A percentile compares a stretch with the other conserved stretches of the same genome.
phyloP scores from a whole-genome alignment of 2,888 invertebrate genomes.

The Zaprionus obscuricornis region DNA sequence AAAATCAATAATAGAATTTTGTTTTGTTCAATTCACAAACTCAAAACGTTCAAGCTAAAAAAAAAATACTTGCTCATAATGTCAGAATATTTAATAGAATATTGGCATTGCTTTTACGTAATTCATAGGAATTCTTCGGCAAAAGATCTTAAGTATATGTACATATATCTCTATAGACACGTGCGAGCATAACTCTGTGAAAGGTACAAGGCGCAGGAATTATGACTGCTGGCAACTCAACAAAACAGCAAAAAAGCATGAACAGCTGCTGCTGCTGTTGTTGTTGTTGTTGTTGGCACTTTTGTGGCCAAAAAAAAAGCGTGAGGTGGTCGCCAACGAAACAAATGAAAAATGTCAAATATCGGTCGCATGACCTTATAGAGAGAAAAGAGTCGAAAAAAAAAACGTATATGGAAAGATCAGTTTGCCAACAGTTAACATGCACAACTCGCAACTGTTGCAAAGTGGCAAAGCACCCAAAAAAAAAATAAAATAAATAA shows the following conservation, averaged over 20 bases:
- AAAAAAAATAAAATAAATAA: too few relatives aligned
- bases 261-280: constrained; percentile 36
- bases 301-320: constrained; percentile 5
- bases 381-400: constrained; percentile 41
- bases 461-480: constrained; percentile 45
- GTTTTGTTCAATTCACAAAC: too few relatives aligned
- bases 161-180: too few relatives aligned
- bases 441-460: constrained; percentile 12
- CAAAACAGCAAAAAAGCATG: too few relatives aligned
- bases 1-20: too few relatives aligned
- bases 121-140: too few relatives aligned
- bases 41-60: too few relatives aligned
- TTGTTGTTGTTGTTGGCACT: background rate
- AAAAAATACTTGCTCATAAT: too few relatives aligned
- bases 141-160: too few relatives aligned
- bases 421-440: constrained; percentile 44
- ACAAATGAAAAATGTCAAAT: constrained; percentile 57
- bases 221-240: constrained; percentile 47
- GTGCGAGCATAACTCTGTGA: too few relatives aligned
- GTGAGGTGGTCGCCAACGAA: constrained; percentile 15
- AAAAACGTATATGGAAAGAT: constrained; percentile 58
- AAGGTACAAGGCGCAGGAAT: constrained; percentile 63
- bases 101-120: too few relatives aligned
- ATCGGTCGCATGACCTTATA: constrained; percentile 68
- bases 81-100: too few relatives aligned